phyloP scores from a whole-genome alignment of 35 echinoderm and acorn worm genomes.

The Diadema setosum region DNA sequence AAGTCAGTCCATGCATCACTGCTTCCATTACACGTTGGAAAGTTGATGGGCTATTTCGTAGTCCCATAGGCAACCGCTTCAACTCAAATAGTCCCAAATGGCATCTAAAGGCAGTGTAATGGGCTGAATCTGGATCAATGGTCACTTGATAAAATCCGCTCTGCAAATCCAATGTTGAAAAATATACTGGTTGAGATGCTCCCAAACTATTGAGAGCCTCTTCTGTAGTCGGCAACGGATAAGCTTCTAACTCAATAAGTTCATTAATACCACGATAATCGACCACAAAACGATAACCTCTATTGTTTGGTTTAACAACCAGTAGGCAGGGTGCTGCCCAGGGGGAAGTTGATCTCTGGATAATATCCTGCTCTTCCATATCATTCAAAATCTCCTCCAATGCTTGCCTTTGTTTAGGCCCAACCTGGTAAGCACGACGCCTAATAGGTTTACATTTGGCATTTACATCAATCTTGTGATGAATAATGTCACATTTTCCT shows the following conservation, averaged over 20 bases:
- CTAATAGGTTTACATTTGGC: not conserved
- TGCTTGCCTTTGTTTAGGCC: conserved; percentile 1
- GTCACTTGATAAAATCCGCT: conserved; percentile 4
- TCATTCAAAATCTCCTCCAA: conserved; percentile 4
- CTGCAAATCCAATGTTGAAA: not conserved
- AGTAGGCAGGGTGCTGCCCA: not conserved
- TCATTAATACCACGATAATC: conserved; percentile 23
- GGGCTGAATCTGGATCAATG: not conserved
- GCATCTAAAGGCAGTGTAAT: conserved; percentile 13
- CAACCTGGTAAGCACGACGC: not conserved
- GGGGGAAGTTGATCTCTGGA: not conserved
- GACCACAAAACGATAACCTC: conserved; percentile 17
- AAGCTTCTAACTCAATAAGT: not conserved
- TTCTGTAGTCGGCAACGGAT: not conserved
- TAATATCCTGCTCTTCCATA: not conserved
- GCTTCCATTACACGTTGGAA: conserved; percentile 42
- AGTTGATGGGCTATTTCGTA: not conserved
- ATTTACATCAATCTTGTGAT: not conserved
- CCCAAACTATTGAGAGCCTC: conserved; percentile 18
- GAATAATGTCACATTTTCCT: conserved; percentile 14
- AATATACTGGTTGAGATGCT: not conserved
- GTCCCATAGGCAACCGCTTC: conserved; percentile 15
- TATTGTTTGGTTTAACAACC: not conserved
- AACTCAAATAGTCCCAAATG: conserved; percentile 19
- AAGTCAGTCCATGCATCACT: conserved; percentile 3